These are phyloP conservation scores for Torymus auratus DNA, from an alignment of 2,888 invertebrate genomes.

Conservation along the genomic window DNA sequence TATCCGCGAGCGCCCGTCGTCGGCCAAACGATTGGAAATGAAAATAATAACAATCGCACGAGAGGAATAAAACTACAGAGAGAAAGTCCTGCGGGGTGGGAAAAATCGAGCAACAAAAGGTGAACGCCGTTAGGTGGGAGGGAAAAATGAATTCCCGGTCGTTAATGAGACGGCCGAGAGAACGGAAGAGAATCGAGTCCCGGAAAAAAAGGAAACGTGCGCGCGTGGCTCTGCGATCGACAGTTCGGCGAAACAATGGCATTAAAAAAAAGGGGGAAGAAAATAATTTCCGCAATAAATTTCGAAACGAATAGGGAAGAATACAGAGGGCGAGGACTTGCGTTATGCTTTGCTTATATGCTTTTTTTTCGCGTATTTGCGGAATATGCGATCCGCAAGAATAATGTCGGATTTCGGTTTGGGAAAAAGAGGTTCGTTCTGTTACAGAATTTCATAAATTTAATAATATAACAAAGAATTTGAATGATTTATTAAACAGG, in stretches of 20 bases:
- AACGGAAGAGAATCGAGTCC: background rate
- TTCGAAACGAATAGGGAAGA: background rate
- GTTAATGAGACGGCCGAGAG: slow-evolving; percentile 41
- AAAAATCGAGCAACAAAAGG: background rate
- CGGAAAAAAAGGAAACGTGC: slow-evolving; percentile 15
- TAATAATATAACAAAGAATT: too few relatives aligned
- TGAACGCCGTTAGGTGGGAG: background rate
- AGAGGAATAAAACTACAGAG: background rate
- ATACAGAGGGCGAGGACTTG: background rate
- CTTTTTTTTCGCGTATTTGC: background rate
- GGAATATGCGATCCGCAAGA: background rate
- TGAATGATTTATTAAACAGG: too few relatives aligned
- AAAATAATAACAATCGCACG: too few relatives aligned
- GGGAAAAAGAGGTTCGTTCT: too few relatives aligned
- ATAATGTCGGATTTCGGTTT: too few relatives aligned
- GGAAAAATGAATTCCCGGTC: slow-evolving; percentile 22
- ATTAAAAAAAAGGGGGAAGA: background rate
- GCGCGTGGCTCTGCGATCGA: slow-evolving; percentile 45
- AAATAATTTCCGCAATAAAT: slow-evolving; percentile 18
- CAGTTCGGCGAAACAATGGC: slow-evolving; percentile 40
- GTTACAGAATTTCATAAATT: too few relatives aligned
- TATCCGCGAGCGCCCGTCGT: too few relatives aligned
- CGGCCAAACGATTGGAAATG: too few relatives aligned
- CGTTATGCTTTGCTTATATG: background rate
- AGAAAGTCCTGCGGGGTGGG: background rate